Evolutionary conservation across 2,888 invertebrate genomes (phyloP), one percentile per base, ranked within the genome.

Genomic region (Chrysina gloriosa): DNA sequence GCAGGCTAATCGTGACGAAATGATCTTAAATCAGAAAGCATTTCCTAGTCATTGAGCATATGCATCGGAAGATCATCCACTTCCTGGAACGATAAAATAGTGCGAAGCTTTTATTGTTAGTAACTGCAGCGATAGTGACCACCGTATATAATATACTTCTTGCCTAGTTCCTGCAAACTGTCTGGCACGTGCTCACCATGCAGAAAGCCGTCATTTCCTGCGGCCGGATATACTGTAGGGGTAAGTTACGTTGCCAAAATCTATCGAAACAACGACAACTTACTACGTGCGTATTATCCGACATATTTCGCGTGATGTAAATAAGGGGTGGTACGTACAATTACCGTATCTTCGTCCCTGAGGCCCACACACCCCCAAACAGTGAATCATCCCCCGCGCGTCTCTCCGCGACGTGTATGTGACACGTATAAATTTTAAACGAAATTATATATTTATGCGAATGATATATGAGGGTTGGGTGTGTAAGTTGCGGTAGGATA

Each of bases 121-220:
- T 56, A 56, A 61, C 61, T 66, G 66, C 48, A 48, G 42, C 56
- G 68, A 52, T 68, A 63, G 68, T 63, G 68, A 54, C 63, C 63
- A 63, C n/a, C n/a, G 63, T 63, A 63, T 63, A 68, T 54, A 54
- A 67, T 63, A 64, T 67, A 58, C 58, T 61, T 54, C 21, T 9
- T 19, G 48, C 65, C n/a, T 25, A 50, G 69, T 74, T 74, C 71
- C 74, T 70, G 73, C 72, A 70, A 70, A 69, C 68, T 70, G 71
- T 71, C 69, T 52, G 48, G 72, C 71, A 73, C 74, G 74, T 74
- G 72, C 70, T 70, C 73, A 74, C 72, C 70, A 73, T 72, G 69
- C 73, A 74, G 73, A 74, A 74, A 74, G 73, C 73, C 71, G 73
- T 73, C 74, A 74, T 74, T 74, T 74, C 73, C 74, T 69, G 72